Conservation (phyloP, 1,140 invertebrate species). For the Mamestra configurata region DNA sequence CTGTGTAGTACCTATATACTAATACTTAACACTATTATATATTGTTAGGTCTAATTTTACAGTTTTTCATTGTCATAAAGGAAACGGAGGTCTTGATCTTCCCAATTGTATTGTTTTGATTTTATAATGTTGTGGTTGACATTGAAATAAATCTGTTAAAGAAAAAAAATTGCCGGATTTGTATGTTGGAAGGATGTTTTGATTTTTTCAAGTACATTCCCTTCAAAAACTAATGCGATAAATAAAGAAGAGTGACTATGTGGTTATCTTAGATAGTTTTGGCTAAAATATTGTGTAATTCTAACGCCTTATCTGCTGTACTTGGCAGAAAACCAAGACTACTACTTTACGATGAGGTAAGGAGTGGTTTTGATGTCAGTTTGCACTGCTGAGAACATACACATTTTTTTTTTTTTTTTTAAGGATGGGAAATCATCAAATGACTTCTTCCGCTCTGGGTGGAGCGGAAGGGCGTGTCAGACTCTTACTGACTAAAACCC, state of each 20-base stretch:
- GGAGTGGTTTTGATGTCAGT: not conserved
- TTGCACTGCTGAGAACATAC: no score
- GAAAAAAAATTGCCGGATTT: no score
- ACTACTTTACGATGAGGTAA: not conserved
- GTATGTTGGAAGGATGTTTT: not conserved
- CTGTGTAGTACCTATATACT: no score
- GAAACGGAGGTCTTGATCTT: not conserved
- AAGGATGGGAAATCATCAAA: no score
- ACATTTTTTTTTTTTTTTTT: no score
- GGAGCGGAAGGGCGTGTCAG: no score
- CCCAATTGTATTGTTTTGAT: conserved; percentile 20
- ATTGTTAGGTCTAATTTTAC: no score
- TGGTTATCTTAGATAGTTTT: not conserved
- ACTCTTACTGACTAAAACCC: no score
- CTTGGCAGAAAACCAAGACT: not conserved
- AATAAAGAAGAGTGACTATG: not conserved
- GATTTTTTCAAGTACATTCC: not conserved
- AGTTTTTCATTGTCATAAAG: not conserved
- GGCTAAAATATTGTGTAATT: not conserved
- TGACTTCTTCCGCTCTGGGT: no score
- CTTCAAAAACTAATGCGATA: not conserved
- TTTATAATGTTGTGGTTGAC: not conserved
- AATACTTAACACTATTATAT: no score
- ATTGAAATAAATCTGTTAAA: conserved; percentile 19
- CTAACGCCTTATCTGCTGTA: not conserved